Evolutionary conservation across 2,888 invertebrate species (phyloP), one percentile per base, ranked within the genome.

Genomic region (Netelia virgata): DNA sequence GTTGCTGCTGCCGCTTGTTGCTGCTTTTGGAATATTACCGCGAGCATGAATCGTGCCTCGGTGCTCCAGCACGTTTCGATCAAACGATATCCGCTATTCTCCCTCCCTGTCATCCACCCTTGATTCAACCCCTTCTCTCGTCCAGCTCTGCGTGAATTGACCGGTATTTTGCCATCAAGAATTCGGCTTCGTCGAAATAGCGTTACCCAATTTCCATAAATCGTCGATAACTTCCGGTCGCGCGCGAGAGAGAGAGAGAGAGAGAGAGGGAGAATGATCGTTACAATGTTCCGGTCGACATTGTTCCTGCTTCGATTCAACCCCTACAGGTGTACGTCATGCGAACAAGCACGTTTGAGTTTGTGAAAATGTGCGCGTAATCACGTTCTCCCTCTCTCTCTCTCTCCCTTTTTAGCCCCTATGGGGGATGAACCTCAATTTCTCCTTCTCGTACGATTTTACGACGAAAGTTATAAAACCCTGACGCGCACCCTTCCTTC

Each of bases 141-240:
- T 1, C 14, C 16, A 53, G 14, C 23, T 43, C 57, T 10, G 28
- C 36, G 8, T 64, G 28, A 75, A 36, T 53, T 20, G 36, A 50
- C 23, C 47, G 47, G 14, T 53, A n/a, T 11, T 18, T 23, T 28
- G 18, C 36, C 69, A 85, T 82, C 66, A 63, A 28, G 73, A 43
- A 77, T 63, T 70, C 75, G 70, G 82, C 61, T 82, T 84, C 79
- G 84, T 72, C 82, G 84, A 57, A 64, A 74, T 50, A 41, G 68
- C 69, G 78, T 79, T 82, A 85, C 55, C 82, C 85, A 79, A 85
- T 85, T 85, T 85, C 85, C 85, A 85, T 85, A 85, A 82, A 82
- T 85, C 79, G 85, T 55, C 82, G 76, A 82, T 85, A 75, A 85
- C 82, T 82, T 85, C 85, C 79, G 85, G 82, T 72, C 59, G 57